Base-by-base conservation (phyloP, 1,140 invertebrate genomes). In the Rhopalosiphum maidis region DNA sequence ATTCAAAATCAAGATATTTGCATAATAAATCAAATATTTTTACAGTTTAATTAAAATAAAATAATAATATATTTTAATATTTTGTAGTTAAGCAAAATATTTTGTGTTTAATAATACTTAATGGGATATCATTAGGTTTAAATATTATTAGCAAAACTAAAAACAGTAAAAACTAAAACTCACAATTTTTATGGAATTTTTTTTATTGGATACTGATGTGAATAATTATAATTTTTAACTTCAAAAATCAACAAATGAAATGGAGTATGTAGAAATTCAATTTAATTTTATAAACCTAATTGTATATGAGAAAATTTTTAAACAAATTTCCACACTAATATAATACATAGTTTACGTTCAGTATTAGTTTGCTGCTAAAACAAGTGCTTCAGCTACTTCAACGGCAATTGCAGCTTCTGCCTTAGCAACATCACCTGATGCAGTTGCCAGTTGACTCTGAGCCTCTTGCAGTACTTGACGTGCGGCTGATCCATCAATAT, bases 341-440 rank as follows among this genome's bases (percentile, higher is more conserved):
- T 86, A 85, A 93, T 93, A 93, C 91, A 93, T 85, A 54, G 23
- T 55, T 93, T 85, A 85, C 22, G 11, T 54, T 82, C n/a, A 43
- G 48, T 54, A 83, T 93, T 93, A 93, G 82, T 93, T 93, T 86
- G 82, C 35, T 30, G 98, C 98, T 95, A 98, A 98, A 85, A 99
- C 97, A 94, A 99, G 96, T 94, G 98, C 98, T 96, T 99, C 98
- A 87, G 97, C 98, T 87, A 99, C 98, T 96, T 99, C 99, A n/a
- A 99, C 96, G 43, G 98, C 98, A 95, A 99, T 99, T 94, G 97
- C 96, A 93, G 98, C 99, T 96, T 99, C 98, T 46, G 98, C 98
- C 95, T 98, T 98, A 41, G 97, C 98, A 95, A 97, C 96, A 5
- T 99, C 99, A 93, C 96, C 96, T 0, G 96, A 95, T 54, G 99